A percentile compares a stretch with the other conserved stretches of the same genome.
phyloP scores from a whole-genome alignment of 2,113 vertebrate species.

The Gallinago paraguaiae region DNA sequence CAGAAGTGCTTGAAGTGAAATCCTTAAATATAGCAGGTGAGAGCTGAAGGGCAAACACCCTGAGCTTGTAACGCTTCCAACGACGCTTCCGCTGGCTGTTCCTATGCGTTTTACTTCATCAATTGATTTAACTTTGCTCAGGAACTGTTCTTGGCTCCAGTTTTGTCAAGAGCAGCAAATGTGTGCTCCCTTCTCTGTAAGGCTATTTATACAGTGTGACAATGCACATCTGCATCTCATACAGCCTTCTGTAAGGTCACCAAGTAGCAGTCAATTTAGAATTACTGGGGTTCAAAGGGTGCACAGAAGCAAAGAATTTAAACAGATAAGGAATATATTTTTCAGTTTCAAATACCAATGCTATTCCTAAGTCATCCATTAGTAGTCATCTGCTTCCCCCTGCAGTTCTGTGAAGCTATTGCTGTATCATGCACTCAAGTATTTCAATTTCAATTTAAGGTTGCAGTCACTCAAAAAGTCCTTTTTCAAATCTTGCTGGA shows the following conservation, averaged over 20 bases:
- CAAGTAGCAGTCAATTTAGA: neutral
- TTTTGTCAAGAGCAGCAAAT: neutral
- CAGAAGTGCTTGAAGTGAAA: neutral
- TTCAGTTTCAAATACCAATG: neutral
- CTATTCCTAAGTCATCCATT: neutral
- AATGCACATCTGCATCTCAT: neutral
- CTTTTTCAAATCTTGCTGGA: neutral
- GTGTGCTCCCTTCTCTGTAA: neutral
- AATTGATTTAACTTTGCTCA: neutral
- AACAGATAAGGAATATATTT: neutral
- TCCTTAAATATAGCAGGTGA: neutral
- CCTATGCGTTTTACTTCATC: neutral
- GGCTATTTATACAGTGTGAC: neutral
- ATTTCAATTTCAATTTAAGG: neutral
- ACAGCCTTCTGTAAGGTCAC: neutral
- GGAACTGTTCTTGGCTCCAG: neutral
- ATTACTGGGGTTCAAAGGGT: neutral
- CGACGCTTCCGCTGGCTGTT: neutral
- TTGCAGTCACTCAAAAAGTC: neutral
- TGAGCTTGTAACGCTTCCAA: neutral
- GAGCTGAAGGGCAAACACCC: neutral
- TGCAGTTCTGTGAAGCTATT: constrained; percentile 58
- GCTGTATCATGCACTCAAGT: neutral
- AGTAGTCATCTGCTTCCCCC: constrained; percentile 66
- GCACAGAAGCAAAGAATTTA: neutral